Percentiles rank a stretch among this genome's conserved stretches.
Conservation (phyloP, 2,113 vertebrate species). For the Poeciliopsis retropinna region DNA sequence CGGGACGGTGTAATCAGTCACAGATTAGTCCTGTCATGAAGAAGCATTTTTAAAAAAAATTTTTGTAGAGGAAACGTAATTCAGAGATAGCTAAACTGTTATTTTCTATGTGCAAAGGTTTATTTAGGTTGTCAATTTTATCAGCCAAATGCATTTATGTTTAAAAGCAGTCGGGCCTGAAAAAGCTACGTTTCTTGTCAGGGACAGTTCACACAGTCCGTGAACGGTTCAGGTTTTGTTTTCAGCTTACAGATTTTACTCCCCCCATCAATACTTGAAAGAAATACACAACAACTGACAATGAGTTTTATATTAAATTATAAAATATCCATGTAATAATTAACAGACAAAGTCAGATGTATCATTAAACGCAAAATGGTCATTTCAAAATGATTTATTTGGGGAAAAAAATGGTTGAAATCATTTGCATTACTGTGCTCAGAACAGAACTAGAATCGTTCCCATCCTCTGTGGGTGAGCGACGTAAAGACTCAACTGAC, state of each 20-base stretch:
- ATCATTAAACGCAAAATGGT: too few relatives aligned
- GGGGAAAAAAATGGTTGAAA: not conserved
- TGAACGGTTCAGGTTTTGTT: not conserved
- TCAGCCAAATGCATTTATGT: not conserved
- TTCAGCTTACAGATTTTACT: too few relatives aligned
- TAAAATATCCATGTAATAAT: not conserved
- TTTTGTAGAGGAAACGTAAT: conserved; percentile 11
- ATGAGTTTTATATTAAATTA: too few relatives aligned
- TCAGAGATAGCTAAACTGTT: not conserved
- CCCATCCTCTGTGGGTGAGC: too few relatives aligned
- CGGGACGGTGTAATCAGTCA: conserved; percentile 1
- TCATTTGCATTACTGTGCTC: not conserved
- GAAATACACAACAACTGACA: too few relatives aligned
- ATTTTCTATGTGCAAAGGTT: not conserved
- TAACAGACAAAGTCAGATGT: not conserved
- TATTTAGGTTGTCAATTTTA: not conserved
- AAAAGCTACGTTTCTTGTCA: not conserved
- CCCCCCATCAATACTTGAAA: too few relatives aligned
- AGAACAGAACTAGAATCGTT: not conserved
- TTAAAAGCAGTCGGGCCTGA: not conserved
- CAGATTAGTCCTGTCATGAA: conserved; percentile 20
- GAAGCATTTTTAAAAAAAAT: conserved; percentile 2
- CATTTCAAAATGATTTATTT: too few relatives aligned
- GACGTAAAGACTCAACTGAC: too few relatives aligned
- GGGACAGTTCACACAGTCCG: too few relatives aligned